These are phyloP conservation scores for Marasmarcha lunaedactyla DNA, from an alignment of 2,888 invertebrate genomes.

Conservation along the genomic window DNA sequence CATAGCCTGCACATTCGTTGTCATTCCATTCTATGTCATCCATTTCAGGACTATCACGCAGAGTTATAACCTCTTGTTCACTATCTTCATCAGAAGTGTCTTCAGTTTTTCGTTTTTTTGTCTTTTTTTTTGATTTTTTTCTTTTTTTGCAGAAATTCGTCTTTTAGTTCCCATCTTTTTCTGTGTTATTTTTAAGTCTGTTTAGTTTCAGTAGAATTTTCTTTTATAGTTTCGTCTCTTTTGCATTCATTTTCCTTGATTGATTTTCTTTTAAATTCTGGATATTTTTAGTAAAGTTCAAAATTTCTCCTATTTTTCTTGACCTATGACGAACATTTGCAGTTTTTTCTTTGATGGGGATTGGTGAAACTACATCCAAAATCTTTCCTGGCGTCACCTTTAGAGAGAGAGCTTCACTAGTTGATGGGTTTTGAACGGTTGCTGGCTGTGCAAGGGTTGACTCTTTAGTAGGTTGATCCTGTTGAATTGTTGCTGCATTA, in stretches of 20 bases:
- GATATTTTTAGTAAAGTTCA: slow-evolving; percentile 10
- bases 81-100: slow-evolving; percentile 10
- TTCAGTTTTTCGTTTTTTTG: slow-evolving; percentile 6
- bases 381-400: slow-evolving; percentile 3
- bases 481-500: slow-evolving; percentile 8
- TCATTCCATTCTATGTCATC: slow-evolving; percentile 9
- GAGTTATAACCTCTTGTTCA: slow-evolving; percentile 11
- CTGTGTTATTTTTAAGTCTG: slow-evolving; percentile 1
- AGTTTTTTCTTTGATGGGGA: slow-evolving; percentile 7
- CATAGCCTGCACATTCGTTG: too few species aligned
- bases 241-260: slow-evolving; percentile 6
- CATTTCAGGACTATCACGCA: slow-evolving; percentile 9
- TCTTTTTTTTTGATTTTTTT: slow-evolving; percentile 6
- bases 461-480: slow-evolving; percentile 5
- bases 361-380: slow-evolving; percentile 7
- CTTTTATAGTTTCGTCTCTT: too few species aligned
- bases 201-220: slow-evolving; percentile 4
- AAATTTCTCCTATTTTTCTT: slow-evolving; percentile 10
- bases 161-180: slow-evolving; percentile 7
- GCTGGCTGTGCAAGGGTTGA: slow-evolving; percentile 6
- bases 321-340: slow-evolving; percentile 7
- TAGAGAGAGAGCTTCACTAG: slow-evolving; percentile 8
- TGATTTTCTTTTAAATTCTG: slow-evolving; percentile 10
- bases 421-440: slow-evolving; percentile 9
- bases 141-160: slow-evolving; percentile 4